A percentile compares a stretch with the other conserved stretches of the same genome.
Evolutionary conservation across 2,113 vertebrate genomes (phyloP).

Genomic region (Eptesicus fuscus): DNA sequence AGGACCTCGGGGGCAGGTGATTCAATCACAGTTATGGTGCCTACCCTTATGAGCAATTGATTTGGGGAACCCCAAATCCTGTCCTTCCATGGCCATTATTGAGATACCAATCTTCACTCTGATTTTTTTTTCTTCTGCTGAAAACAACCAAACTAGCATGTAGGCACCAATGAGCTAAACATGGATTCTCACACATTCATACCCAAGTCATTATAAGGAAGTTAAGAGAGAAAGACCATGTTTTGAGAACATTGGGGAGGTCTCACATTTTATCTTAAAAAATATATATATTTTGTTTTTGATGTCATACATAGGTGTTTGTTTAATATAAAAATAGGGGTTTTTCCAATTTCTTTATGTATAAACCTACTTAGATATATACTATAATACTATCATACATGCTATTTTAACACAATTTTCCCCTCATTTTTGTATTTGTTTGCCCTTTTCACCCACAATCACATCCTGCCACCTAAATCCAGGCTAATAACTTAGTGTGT

Average conservation of each 20-base stretch:
- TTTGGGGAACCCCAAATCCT: background rate
- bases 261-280: background rate
- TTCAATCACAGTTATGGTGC: background rate
- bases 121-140: background rate
- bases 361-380: background rate
- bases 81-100: background rate
- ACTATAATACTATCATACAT: background rate
- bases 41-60: background rate
- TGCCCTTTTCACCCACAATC: background rate
- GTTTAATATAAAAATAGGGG: background rate
- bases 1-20: background rate
- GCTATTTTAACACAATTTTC: background rate
- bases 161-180: background rate
- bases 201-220: background rate
- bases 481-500: background rate
- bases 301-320: background rate
- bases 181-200: background rate
- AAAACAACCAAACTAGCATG: background rate
- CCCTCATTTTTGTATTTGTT: background rate
- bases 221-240: background rate
- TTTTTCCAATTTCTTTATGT: background rate
- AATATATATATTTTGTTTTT: background rate
- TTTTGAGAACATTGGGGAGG: background rate
- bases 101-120: background rate
- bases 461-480: background rate